Conservation (phyloP, 2,113 vertebrate genomes). For the Hippolais icterina region DNA sequence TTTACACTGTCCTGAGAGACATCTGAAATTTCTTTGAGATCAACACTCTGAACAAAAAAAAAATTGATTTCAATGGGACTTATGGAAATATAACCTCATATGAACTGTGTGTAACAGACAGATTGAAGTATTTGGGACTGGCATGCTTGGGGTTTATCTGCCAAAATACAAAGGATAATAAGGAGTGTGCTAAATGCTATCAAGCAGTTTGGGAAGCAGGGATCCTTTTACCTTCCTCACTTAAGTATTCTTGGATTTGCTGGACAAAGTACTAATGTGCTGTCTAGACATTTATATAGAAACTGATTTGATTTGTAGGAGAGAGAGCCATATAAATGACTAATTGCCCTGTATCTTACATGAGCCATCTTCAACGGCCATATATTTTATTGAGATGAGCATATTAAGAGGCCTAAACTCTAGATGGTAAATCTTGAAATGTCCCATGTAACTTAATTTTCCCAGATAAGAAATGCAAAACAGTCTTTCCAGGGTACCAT, state of each 20-base stretch:
- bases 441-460: conserved; percentile 14
- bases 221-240: background rate
- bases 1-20: background rate
- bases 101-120: background rate
- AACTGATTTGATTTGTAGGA: background rate
- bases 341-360: conserved; percentile 8
- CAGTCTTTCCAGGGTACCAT: background rate
- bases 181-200: background rate
- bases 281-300: conserved; percentile 36
- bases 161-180: background rate
- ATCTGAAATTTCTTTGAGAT: background rate
- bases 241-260: background rate
- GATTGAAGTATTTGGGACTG: background rate
- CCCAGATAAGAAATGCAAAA: conserved; percentile 1
- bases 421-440: background rate
- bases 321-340: background rate
- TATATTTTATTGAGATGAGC: conserved; percentile 13
- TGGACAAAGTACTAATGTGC: background rate
- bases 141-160: background rate
- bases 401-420: background rate
- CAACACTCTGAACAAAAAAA: background rate
- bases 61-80: background rate
- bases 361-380: background rate
- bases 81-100: background rate
- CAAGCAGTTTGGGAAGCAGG: background rate